These are phyloP conservation scores for Hyalella azteca DNA, from an alignment of 2,888 invertebrate genomes.

Conservation along the genomic window DNA sequence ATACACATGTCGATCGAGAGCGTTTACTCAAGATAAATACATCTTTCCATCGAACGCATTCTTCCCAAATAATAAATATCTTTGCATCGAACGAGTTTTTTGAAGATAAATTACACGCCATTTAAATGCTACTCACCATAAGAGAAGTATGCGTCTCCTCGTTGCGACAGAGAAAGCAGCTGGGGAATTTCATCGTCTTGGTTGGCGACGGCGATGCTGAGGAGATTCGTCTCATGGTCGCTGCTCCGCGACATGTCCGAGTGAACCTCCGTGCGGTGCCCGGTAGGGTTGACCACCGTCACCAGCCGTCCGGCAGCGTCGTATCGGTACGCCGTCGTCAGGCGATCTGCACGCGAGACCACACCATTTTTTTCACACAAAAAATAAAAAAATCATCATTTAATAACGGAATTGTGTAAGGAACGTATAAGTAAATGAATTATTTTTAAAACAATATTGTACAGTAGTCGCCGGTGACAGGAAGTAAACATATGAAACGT, in stretches of 20 bases:
- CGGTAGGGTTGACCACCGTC: conserved; percentile 86
- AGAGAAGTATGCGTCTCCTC: conserved; percentile 42
- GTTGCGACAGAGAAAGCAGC: conserved; percentile 46
- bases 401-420: too few species aligned
- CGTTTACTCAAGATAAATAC: too few species aligned
- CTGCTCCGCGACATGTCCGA: conserved; percentile 69
- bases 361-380: too few species aligned
- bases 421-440: too few species aligned
- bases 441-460: too few species aligned
- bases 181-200: conserved; percentile 39
- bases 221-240: neutral
- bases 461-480: too few species aligned
- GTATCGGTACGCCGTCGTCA: conserved; percentile 78
- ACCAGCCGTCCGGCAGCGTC: conserved; percentile 86
- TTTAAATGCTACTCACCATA: conserved; percentile 43
- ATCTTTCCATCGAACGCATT: too few species aligned
- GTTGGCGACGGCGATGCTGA: conserved; percentile 51
- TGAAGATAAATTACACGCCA: too few species aligned
- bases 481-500: too few species aligned
- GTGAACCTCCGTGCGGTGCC: conserved; percentile 81
- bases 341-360: conserved; percentile 66
- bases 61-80: too few species aligned
- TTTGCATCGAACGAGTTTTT: too few species aligned
- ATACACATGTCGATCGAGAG: neutral
- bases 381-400: too few species aligned